A percentile compares a stretch with the other conserved stretches of the same genome.
Evolutionary conservation across 1,140 invertebrate species (phyloP).

Genomic region (Drosophila kikkawai): DNA sequence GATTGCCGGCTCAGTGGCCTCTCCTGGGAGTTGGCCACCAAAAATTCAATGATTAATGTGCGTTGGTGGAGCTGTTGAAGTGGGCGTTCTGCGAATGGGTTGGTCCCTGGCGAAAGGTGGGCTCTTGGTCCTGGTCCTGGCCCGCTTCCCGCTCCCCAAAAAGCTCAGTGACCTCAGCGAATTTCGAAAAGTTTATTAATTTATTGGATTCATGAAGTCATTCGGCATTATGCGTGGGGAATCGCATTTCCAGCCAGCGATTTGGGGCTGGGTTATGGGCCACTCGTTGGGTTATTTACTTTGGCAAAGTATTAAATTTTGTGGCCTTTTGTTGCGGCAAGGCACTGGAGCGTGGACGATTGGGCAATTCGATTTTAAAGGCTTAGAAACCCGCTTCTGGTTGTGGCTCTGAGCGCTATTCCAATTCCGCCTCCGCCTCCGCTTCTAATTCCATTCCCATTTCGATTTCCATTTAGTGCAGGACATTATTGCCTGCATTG

Average conservation of each 20-base stretch:
- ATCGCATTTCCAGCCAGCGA: conserved; percentile 63
- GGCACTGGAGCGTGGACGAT: conserved; percentile 25
- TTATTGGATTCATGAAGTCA: conserved; percentile 83
- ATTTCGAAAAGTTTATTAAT: conserved; percentile 82
- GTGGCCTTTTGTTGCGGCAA: conserved; percentile 49
- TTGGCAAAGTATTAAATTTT: conserved; percentile 73
- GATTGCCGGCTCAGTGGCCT: conserved; percentile 39
- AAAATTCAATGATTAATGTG: conserved; percentile 83
- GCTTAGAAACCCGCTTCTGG: conserved; percentile 42
- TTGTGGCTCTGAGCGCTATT: neutral
- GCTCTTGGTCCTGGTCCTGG: conserved; percentile 3
- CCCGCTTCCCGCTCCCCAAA: conserved; percentile 6
- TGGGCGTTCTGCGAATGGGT: conserved; percentile 71
- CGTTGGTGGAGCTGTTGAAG: conserved; percentile 69
- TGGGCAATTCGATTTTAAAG: conserved; percentile 76
- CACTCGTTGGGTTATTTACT: conserved; percentile 51
- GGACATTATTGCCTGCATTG: conserved; percentile 32
- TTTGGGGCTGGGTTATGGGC: conserved; percentile 47
- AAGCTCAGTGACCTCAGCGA: conserved; percentile 79
- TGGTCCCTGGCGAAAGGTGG: conserved; percentile 43
- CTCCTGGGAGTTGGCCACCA: conserved; percentile 76
- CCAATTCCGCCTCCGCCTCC: neutral
- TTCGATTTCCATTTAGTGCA: conserved; percentile 40
- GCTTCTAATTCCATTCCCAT: neutral
- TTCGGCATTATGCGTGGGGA: conserved; percentile 74